Conservation (phyloP, 2,113 vertebrate species). For the Abramis brama region DNA sequence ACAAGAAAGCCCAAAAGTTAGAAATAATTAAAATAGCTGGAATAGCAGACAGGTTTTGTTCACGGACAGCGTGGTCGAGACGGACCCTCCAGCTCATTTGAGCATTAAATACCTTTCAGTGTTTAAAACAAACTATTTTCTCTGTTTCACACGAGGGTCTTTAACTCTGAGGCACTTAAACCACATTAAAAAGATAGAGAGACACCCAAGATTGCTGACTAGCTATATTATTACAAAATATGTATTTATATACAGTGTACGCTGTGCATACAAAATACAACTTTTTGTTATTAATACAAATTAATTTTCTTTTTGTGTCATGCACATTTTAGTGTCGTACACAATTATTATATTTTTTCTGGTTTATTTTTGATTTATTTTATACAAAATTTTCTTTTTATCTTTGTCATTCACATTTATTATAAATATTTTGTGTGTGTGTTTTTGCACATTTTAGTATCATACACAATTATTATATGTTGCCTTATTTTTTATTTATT, state of each 20-base stretch:
- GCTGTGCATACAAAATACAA: too few species aligned
- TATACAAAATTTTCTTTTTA: background rate
- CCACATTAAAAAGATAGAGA: background rate
- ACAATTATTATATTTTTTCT: background rate
- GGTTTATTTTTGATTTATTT: background rate
- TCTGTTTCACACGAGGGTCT: background rate
- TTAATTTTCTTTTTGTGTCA: background rate
- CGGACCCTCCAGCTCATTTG: background rate
- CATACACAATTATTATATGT: background rate
- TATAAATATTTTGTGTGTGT: too few species aligned
- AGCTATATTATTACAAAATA: background rate
- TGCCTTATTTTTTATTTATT: too few species aligned
- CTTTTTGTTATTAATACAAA: too few species aligned
- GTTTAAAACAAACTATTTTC: background rate
- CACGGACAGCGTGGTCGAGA: background rate
- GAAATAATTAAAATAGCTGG: background rate
- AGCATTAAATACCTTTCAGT: conserved; percentile 1
- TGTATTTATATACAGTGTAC: too few species aligned
- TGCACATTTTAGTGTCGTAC: background rate
- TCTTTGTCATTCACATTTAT: too few species aligned
- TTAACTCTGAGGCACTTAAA: background rate
- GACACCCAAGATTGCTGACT: conserved; percentile 18
- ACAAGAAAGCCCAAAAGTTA: background rate
- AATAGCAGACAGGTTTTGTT: conserved; percentile 13
- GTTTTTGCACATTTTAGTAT: background rate